Conservation (phyloP, 2,113 vertebrate genomes). For the Hyperoodon ampullatus region DNA sequence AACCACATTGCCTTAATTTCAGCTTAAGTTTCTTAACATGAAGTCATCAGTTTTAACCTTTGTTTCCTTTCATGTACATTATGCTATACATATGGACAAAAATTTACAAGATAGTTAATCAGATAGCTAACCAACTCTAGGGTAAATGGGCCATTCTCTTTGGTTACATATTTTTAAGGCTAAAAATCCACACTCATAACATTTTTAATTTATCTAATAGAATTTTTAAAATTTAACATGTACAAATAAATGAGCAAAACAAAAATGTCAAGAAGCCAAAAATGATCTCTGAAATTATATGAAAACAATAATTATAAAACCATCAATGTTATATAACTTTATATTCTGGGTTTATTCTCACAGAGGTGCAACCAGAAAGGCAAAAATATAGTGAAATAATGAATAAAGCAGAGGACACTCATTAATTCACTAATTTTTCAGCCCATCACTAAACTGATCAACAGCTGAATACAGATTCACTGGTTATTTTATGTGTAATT, state of each 20-base stretch:
- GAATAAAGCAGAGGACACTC: background rate
- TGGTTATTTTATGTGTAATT: slow-evolving; percentile 53
- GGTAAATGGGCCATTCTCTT: background rate
- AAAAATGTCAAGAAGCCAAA: background rate
- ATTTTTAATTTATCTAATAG: slow-evolving; percentile 46
- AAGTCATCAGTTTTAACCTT: background rate
- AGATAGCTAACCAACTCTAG: background rate
- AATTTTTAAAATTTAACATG: slow-evolving; percentile 1
- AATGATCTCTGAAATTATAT: background rate
- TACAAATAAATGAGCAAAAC: background rate
- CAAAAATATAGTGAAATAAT: slow-evolving; percentile 32
- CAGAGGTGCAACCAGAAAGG: background rate
- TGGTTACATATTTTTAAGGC: slow-evolving; percentile 41
- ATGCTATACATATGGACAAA: slow-evolving; percentile 19
- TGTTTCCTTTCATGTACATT: slow-evolving; percentile 31
- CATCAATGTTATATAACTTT: background rate
- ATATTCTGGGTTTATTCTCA: background rate
- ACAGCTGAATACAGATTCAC: slow-evolving; percentile 28
- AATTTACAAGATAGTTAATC: background rate
- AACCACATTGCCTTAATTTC: slow-evolving; percentile 10
- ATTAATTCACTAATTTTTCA: slow-evolving; percentile 51
- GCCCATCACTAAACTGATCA: slow-evolving; percentile 46
- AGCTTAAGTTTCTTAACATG: background rate
- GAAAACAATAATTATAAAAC: slow-evolving; percentile 17
- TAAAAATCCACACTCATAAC: slow-evolving; percentile 28